These are phyloP conservation scores for Elymnias hypermnestra DNA, from an alignment of 1,140 invertebrate species.

Conservation along the genomic window DNA sequence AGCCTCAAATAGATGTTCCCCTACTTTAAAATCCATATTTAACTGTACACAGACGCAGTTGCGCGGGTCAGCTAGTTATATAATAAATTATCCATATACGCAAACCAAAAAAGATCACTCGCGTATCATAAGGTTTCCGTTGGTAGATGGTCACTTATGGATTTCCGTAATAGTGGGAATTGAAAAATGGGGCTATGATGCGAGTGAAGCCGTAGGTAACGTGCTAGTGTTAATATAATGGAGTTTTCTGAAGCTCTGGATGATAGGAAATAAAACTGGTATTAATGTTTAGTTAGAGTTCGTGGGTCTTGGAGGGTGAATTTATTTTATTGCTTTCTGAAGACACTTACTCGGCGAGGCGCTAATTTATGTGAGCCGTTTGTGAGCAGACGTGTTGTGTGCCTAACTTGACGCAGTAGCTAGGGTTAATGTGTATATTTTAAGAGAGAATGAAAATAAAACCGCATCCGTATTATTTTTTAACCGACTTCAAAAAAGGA, in stretches of 20 bases:
- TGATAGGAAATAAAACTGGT: conserved; percentile 1
- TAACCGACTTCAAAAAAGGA: not conserved
- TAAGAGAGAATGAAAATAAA: too few relatives aligned
- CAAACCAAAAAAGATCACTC: too few relatives aligned
- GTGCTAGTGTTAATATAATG: not conserved
- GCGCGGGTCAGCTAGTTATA: too few relatives aligned
- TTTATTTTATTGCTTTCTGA: conserved; percentile 6
- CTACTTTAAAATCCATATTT: too few relatives aligned
- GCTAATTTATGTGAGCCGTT: conserved; percentile 6
- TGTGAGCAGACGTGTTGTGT: conserved; percentile 5
- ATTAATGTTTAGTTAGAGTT: conserved; percentile 3
- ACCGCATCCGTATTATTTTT: not conserved
- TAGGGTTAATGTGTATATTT: not conserved
- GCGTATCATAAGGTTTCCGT: too few relatives aligned
- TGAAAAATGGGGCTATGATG: too few relatives aligned
- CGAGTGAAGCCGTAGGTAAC: not conserved
- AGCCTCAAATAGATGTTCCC: too few relatives aligned
- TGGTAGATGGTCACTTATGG: too few relatives aligned
- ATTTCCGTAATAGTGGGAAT: too few relatives aligned
- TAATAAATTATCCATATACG: too few relatives aligned
- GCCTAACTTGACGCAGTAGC: not conserved
- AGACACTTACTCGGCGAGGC: conserved; percentile 3
- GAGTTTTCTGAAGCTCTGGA: not conserved
- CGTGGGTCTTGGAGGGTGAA: conserved; percentile 4
- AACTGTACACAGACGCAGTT: too few relatives aligned